Percentiles rank a stretch among this genome's conserved stretches.
These are phyloP conservation scores for Melanophora roralis DNA, from an alignment of 2,888 invertebrate species.

Conservation along the genomic window DNA sequence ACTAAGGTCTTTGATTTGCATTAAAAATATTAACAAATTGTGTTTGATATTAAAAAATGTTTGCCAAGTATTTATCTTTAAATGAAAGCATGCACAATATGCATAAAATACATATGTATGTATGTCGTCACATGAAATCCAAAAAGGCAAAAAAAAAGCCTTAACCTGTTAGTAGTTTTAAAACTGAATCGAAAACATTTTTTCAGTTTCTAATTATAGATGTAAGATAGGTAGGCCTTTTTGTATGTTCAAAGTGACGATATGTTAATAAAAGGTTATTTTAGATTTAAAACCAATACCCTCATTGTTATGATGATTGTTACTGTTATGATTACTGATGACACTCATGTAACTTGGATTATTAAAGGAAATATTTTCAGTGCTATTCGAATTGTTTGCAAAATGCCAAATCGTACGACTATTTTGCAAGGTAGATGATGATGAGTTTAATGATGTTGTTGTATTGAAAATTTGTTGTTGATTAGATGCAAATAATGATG, in stretches of 20 bases:
- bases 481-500: constrained; percentile 51
- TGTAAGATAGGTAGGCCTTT: too few species aligned
- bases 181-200: too few species aligned
- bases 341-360: constrained; percentile 77
- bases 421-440: constrained; percentile 53
- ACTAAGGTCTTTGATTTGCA: too few species aligned
- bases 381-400: constrained; percentile 63
- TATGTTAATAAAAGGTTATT: constrained; percentile 11
- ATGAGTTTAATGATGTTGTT: constrained; percentile 64
- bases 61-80: too few species aligned
- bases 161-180: not conserved
- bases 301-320: constrained; percentile 65
- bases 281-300: constrained; percentile 74
- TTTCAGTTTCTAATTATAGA: too few species aligned
- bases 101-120: too few species aligned
- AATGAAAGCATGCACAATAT: too few species aligned
- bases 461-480: constrained; percentile 65
- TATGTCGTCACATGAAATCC: not conserved
- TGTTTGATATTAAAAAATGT: too few species aligned
- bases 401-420: constrained; percentile 77
- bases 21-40: too few species aligned
- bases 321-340: constrained; percentile 67
- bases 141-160: not conserved
- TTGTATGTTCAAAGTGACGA: too few species aligned
- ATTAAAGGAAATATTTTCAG: constrained; percentile 75